phyloP scores from a whole-genome alignment of 2,888 invertebrate genomes.

The Caenorhabditis panamensis region DNA sequence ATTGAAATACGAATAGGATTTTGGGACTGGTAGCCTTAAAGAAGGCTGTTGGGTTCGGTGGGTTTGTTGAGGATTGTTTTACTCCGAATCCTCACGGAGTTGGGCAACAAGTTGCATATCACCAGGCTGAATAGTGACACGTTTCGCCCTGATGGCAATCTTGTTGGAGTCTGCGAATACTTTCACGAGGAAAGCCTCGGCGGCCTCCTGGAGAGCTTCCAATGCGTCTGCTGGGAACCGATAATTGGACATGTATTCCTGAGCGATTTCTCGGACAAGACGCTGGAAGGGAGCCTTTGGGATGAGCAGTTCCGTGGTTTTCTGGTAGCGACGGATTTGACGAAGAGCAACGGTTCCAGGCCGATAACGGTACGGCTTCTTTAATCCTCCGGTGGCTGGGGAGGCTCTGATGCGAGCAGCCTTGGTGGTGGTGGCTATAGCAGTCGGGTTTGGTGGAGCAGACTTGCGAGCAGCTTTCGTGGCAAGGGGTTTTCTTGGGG shows the following conservation, averaged over 20 bases:
- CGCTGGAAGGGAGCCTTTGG: conserved; percentile 63
- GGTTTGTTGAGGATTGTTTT: no score
- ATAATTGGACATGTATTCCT: not conserved
- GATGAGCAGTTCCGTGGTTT: conserved; percentile 87
- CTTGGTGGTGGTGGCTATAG: conserved; percentile 45
- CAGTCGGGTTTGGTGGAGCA: conserved; percentile 43
- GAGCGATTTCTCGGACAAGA: conserved; percentile 59
- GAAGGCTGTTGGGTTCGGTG: no score
- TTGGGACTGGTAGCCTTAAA: no score
- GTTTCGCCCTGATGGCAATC: conserved; percentile 97
- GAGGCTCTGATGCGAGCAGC: conserved; percentile 90
- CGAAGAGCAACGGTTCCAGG: conserved; percentile 96
- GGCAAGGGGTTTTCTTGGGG: no score
- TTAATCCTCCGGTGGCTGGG: conserved; percentile 90
- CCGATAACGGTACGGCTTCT: conserved; percentile 96
- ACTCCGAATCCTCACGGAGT: no score
- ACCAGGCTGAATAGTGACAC: conserved; percentile 96
- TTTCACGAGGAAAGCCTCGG: conserved; percentile 92
- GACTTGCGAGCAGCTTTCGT: conserved; percentile 85
- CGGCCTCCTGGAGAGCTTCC: no score
- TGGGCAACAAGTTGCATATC: conserved; percentile 89
- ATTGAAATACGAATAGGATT: no score
- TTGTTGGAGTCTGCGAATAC: conserved; percentile 96
- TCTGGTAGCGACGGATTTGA: conserved; percentile 96
- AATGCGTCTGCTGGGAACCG: conserved; percentile 12